phyloP scores from a whole-genome alignment of 2,113 vertebrate species.

The Stegostoma tigrinum region DNA sequence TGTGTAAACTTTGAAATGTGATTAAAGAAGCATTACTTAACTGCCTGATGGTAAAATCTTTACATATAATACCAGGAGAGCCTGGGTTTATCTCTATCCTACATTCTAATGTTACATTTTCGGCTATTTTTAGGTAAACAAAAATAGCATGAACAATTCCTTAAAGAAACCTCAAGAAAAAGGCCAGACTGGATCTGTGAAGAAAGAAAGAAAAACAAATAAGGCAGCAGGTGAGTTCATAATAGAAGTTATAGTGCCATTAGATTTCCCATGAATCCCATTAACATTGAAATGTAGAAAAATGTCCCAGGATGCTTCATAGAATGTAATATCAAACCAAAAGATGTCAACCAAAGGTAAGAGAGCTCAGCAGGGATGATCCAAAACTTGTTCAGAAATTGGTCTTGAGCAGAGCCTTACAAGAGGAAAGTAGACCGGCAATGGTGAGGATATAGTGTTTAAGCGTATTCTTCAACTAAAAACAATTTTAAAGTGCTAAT shows the following conservation, averaged over 20 bases:
- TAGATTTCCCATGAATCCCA: not conserved
- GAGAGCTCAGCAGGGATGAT: not conserved
- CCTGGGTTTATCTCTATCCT: not conserved
- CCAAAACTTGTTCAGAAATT: not conserved
- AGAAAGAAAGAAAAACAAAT: conserved; percentile 70
- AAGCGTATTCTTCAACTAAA: not conserved
- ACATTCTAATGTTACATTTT: not conserved
- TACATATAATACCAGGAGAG: not conserved
- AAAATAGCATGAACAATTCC: conserved; percentile 66
- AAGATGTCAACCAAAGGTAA: not conserved
- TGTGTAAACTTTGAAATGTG: not conserved
- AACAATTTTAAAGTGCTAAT: not conserved
- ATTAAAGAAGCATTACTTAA: not conserved
- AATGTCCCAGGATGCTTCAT: not conserved
- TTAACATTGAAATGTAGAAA: not conserved
- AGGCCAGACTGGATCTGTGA: conserved; percentile 74
- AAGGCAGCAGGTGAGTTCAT: conserved; percentile 67
- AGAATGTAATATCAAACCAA: not conserved
- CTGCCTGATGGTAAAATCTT: not conserved
- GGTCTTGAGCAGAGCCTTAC: not conserved
- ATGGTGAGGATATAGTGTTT: not conserved
- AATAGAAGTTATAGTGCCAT: not conserved
- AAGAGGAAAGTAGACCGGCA: not conserved
- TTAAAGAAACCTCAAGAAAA: conserved; percentile 76
- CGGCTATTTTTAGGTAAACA: conserved; percentile 63